Evolutionary conservation across 2,888 invertebrate genomes (phyloP).

Genomic region (Autographa pulchrina): DNA sequence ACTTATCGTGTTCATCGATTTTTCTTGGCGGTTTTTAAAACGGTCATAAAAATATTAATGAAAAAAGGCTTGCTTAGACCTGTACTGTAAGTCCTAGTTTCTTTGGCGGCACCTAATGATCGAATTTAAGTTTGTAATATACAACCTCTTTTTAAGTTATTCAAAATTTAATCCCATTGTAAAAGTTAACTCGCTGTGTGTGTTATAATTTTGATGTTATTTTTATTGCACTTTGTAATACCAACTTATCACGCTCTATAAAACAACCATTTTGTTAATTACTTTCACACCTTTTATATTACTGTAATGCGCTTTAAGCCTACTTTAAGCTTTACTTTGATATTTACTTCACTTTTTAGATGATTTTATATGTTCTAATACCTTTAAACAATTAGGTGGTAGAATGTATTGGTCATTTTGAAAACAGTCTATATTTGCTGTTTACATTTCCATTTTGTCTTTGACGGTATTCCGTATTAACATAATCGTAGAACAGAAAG

Average conservation of each 20-base stretch:
- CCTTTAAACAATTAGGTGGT: no score
- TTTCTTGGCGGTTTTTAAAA: conserved; percentile 22
- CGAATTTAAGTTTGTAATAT: no score
- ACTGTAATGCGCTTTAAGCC: not conserved
- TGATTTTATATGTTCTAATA: no score
- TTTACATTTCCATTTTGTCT: no score
- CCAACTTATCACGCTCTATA: conserved; percentile 4
- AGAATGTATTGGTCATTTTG: no score
- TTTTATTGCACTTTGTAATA: conserved; percentile 2
- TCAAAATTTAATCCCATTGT: not conserved
- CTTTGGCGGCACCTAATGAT: no score
- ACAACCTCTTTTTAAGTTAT: not conserved
- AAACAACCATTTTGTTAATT: not conserved
- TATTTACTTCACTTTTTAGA: not conserved
- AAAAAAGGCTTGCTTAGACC: not conserved
- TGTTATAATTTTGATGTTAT: not conserved
- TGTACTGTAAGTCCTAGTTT: no score
- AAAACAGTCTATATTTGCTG: no score
- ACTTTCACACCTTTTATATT: conserved; percentile 1
- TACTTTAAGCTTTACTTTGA: not conserved
- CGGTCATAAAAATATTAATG: not conserved
- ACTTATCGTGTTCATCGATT: conserved; percentile 37
- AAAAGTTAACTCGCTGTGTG: not conserved
- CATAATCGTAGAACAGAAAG: no score
- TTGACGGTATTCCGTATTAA: no score